Evolutionary conservation across 1,140 invertebrate genomes (phyloP).

Genomic region (Bombus cullumanus): DNA sequence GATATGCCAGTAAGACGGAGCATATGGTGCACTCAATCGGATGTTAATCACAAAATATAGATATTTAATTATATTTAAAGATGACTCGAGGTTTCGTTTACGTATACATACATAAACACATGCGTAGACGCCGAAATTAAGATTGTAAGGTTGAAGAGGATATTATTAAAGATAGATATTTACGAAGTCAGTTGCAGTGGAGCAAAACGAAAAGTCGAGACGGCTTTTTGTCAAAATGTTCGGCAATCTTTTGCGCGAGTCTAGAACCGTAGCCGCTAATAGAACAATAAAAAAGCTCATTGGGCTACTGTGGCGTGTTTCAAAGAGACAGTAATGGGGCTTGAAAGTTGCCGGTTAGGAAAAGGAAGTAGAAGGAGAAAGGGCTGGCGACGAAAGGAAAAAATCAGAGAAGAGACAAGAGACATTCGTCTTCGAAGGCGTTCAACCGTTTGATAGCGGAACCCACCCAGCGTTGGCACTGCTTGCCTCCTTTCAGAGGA

Average conservation of each 20-base stretch:
- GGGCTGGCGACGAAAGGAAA: conserved; percentile 28
- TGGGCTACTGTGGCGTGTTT: conserved; percentile 50
- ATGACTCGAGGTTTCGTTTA: too few relatives aligned
- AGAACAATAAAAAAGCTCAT: conserved; percentile 69
- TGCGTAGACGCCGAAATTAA: conserved; percentile 23
- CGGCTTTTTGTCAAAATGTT: conserved; percentile 53
- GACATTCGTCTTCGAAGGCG: conserved; percentile 72
- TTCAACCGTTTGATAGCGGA: conserved; percentile 76
- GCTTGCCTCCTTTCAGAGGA: conserved; percentile 32
- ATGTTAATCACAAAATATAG: background rate
- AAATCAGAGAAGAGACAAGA: conserved; percentile 51
- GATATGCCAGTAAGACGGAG: background rate
- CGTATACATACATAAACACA: too few relatives aligned
- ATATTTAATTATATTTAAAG: background rate
- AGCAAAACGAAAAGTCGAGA: conserved; percentile 40
- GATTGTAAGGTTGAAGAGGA: conserved; percentile 30
- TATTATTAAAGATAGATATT: conserved; percentile 11
- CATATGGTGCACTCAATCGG: too few relatives aligned
- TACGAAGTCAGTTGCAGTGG: background rate
- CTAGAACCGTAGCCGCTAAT: conserved; percentile 58
- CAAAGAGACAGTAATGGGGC: conserved; percentile 75
- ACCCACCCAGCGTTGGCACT: conserved; percentile 44
- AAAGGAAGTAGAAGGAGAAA: conserved; percentile 46
- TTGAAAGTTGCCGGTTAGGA: conserved; percentile 66
- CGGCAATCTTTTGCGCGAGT: conserved; percentile 54